Base-by-base conservation (phyloP, 2,113 vertebrate genomes). In the Neodontobutis hainanensis region DNA sequence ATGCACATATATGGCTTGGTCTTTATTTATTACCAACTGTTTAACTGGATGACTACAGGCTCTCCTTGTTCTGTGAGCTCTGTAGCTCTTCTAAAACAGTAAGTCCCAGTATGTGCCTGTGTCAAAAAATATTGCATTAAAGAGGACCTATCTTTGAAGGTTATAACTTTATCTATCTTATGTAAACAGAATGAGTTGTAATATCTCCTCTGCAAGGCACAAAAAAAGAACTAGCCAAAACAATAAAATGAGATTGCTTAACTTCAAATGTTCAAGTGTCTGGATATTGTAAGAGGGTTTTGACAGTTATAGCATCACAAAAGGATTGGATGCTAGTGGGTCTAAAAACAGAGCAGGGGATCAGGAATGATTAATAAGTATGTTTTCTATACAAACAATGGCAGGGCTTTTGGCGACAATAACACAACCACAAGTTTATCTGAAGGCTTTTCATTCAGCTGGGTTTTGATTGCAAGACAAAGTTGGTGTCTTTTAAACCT, bases 1-100 rank as follows among this genome's bases (percentile, higher is more conserved):
- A 89, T 85, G 89, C 83, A 75, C 92, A 90, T 92, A 92, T 92
- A 93, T 91, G 92, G 91, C 58, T 68, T 52, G 78, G 46, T 85
- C 90, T 89, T 90, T 81, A 89, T 89, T 91, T 89, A 91, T 79
- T 85, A 80, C 85, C 57, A 34, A 57, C 66, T 78, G 70, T 90
- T 85, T 86, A 68, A 78, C 81, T 71, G 68, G 80, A 77, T 75
- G 75, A 70, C 80, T 72, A 61, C 73, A 70, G 69, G 42, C 75
- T 82, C 77, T 75, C 58, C 58, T 77, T 51, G 60, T 77, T 16
- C 75, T 76, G 76, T 72, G 49, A 77, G 64, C 68, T 61, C 75
- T 76, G 69, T 73, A 64, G 34, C 44, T 85, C 66, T 48, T 67
- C 74, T n/a, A 3, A 66, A 75, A 49, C 48, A 11, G 14, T 4